Evolutionary conservation across 2,113 vertebrate genomes (phyloP).

Genomic region (Choloepus hoffmanni): DNA sequence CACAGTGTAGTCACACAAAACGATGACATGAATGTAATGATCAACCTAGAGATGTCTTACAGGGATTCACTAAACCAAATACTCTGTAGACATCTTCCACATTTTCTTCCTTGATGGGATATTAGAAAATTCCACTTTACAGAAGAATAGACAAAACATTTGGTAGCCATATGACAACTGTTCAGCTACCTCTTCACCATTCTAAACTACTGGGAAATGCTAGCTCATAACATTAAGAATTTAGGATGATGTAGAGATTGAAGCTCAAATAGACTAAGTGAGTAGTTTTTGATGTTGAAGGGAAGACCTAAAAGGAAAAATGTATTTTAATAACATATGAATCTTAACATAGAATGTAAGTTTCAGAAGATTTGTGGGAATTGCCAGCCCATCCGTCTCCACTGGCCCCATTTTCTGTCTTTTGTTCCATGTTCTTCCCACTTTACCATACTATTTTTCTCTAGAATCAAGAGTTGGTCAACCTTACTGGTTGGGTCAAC

Average conservation of each 20-base stretch:
- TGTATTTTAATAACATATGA: not conserved
- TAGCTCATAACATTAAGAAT: not conserved
- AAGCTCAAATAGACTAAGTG: not conserved
- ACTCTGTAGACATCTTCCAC: not conserved
- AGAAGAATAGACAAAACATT: not conserved
- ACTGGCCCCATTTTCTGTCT: not conserved
- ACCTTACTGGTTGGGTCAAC: not conserved
- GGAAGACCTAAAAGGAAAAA: not conserved
- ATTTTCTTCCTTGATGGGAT: not conserved
- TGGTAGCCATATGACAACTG: not conserved
- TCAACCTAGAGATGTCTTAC: not conserved
- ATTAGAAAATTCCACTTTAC: not conserved
- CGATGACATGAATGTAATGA: not conserved
- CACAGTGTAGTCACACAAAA: not conserved
- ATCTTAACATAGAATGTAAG: not conserved
- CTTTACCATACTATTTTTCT: not conserved
- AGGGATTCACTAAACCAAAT: not conserved
- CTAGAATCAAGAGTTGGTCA: not conserved
- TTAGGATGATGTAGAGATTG: not conserved
- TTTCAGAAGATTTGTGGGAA: constrained; percentile 25
- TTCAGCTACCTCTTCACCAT: not conserved
- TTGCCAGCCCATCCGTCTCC: not conserved
- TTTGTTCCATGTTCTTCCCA: not conserved
- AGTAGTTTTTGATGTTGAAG: not conserved
- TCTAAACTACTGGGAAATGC: not conserved